Evolutionary conservation across 92 coral and sea anemone species (phyloP), one percentile per base, ranked within the genome.

Genomic region (Porites rus): DNA sequence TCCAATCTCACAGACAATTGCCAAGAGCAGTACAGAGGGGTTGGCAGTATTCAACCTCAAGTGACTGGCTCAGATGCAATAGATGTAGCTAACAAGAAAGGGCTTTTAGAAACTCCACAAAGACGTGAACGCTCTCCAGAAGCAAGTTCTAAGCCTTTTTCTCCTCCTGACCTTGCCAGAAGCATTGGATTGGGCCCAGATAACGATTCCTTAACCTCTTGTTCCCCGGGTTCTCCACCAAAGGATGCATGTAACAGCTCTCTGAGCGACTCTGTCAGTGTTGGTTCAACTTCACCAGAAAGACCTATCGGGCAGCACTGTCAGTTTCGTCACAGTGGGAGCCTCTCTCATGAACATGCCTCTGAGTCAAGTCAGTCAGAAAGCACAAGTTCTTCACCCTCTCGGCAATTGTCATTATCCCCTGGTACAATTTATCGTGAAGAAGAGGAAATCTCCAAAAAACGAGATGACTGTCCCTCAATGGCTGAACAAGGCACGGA

Each of bases 281-380:
- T 67, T 69, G 53, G 65, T 51, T 80, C 85, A 80, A 54, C 68
- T 19, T 80, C 84, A 25, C 84, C 75, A 18, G 68, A 68, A 24
- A 52, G 65, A 14, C 66, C 66, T 25, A n/a, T 54, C 10, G 51
- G 67, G 53, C 75, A 80, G 56, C 54, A 67, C 52, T 52, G 62
- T 8, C 24, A 63, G n/a, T 43, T 43, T 65, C 62, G 85, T 69
- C 84, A 80, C 24, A 64, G 25, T 14, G 28, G 13, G 65, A 69
- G 51, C 31, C 64, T 54, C 1, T 52, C 64, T 13, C 59, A 24
- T 51, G 75, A 25, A 19, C 65, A 80, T 22, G 67, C 13, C 4
- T 51, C 75, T 18, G 66, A 67, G 2, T 69, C 76, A 24, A 80
- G 67, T 28, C 67, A 19, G 4, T 52, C 53, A 53, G 76, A 69